Evolutionary conservation across 1,140 invertebrate species (phyloP).

Genomic region (Spodoptera litura): DNA sequence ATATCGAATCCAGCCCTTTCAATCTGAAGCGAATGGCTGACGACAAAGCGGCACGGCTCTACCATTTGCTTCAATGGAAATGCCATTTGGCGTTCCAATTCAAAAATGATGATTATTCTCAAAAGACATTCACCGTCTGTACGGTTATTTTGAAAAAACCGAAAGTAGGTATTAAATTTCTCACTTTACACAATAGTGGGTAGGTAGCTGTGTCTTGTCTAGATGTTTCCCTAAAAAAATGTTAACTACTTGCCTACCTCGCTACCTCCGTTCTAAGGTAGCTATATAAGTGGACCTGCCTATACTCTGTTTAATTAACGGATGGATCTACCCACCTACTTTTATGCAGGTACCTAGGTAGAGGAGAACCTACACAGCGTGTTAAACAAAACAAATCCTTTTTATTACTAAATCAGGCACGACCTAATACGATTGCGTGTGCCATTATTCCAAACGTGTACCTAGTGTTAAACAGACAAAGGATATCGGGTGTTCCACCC

Average conservation of each 20-base stretch:
- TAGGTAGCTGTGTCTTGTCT: too few species aligned
- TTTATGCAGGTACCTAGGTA: too few species aligned
- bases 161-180: background rate
- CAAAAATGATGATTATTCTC: conserved; percentile 55
- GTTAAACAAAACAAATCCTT: background rate
- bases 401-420: background rate
- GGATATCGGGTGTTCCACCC: conserved; percentile 2
- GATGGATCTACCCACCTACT: too few species aligned
- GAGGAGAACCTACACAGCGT: too few species aligned
- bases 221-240: too few species aligned
- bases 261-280: too few species aligned
- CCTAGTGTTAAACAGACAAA: conserved; percentile 15
- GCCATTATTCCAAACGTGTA: conserved; percentile 6
- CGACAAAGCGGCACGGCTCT: conserved; percentile 70
- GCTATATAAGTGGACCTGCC: too few species aligned
- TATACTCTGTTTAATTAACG: too few species aligned
- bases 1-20: conserved; percentile 70
- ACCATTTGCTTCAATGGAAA: conserved; percentile 71
- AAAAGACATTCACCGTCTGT: conserved; percentile 27
- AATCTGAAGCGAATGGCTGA: conserved; percentile 63
- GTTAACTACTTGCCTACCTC: too few species aligned
- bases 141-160: conserved; percentile 7
- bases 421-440: background rate
- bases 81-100: conserved; percentile 68
- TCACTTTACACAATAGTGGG: background rate